Evolutionary conservation across 2,113 vertebrate genomes (phyloP).

Genomic region (Catagonus wagneri): DNA sequence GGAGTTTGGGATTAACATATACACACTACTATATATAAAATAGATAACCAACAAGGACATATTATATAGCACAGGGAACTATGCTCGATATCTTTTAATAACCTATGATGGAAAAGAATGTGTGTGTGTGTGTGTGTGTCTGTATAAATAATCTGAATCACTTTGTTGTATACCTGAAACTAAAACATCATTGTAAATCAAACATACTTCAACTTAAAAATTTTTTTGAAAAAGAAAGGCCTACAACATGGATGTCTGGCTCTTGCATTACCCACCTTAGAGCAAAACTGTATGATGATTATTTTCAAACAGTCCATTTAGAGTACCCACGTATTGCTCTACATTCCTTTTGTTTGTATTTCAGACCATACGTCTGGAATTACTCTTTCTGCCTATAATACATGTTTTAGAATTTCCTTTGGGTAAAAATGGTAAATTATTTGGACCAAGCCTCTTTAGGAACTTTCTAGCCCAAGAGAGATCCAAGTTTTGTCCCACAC

Average conservation of each 20-base stretch:
- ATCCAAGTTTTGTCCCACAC: background rate
- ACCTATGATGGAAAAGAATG: background rate
- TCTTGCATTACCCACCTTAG: background rate
- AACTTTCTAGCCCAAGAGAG: background rate
- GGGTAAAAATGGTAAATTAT: background rate
- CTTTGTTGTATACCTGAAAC: background rate
- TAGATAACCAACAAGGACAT: background rate
- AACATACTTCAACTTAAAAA: background rate
- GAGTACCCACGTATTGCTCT: background rate
- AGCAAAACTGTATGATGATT: background rate
- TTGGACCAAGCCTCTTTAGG: background rate
- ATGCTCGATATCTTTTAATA: background rate
- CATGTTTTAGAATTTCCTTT: background rate
- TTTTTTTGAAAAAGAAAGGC: background rate
- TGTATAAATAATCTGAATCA: background rate
- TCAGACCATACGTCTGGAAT: background rate
- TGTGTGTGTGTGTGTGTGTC: no score
- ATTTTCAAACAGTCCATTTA: constrained; percentile 11
- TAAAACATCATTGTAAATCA: background rate
- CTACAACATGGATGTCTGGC: background rate
- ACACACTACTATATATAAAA: background rate
- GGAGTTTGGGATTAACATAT: background rate
- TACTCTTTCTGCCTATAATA: constrained; percentile 33
- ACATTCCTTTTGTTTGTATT: background rate
- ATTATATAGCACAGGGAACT: background rate